These are phyloP conservation scores for Erannis defoliaria DNA, from an alignment of 2,888 invertebrate species.

Conservation along the genomic window DNA sequence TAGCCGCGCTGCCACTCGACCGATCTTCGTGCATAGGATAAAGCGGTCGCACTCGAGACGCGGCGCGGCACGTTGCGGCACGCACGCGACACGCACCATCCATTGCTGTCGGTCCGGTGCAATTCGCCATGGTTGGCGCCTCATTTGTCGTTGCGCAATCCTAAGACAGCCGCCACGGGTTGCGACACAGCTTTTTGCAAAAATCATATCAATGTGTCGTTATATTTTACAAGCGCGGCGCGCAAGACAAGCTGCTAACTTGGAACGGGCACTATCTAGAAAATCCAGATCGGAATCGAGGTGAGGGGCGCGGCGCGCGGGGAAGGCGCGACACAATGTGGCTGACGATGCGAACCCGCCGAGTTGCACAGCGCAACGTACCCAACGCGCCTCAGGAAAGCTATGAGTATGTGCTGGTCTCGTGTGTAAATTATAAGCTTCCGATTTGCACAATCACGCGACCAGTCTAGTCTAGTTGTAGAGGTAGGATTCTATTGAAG, in stretches of 20 bases:
- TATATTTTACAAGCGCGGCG: slow-evolving; percentile 23
- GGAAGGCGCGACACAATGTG: not conserved
- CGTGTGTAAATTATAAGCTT: no score
- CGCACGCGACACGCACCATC: not conserved
- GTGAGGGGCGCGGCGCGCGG: slow-evolving; percentile 2
- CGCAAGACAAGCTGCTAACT: slow-evolving; percentile 6
- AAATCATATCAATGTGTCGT: slow-evolving; percentile 29
- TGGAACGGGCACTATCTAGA: slow-evolving; percentile 11
- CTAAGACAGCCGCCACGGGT: slow-evolving; percentile 1
- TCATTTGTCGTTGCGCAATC: slow-evolving; percentile 29
- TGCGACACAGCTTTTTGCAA: slow-evolving; percentile 13
- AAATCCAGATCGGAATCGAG: slow-evolving; percentile 3
- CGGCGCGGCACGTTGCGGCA: not conserved
- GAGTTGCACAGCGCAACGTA: no score
- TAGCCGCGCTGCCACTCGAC: slow-evolving; percentile 35
- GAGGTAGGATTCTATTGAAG: no score
- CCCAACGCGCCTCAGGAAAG: no score
- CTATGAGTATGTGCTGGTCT: no score
- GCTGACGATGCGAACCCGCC: not conserved
- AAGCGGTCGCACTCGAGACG: slow-evolving; percentile 29
- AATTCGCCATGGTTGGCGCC: slow-evolving; percentile 19
- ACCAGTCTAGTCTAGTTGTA: no score
- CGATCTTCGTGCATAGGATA: slow-evolving; percentile 22
- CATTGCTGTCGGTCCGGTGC: not conserved
- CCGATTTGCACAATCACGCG: no score